Evolutionary conservation across 2,113 vertebrate genomes (phyloP).

Genomic region (Okapia johnstoni): DNA sequence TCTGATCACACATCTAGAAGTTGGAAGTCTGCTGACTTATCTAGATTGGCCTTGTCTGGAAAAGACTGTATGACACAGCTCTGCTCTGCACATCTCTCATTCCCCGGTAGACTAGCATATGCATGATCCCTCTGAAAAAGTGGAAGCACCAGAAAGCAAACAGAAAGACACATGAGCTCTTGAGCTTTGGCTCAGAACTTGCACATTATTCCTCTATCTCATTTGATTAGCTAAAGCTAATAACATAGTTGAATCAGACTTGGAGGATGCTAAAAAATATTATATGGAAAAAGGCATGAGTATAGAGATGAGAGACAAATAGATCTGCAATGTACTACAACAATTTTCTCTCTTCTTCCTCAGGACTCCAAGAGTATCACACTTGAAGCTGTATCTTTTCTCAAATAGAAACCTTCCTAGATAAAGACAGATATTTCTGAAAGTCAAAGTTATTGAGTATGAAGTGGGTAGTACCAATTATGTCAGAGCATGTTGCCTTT

Average conservation of each 20-base stretch:
- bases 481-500: not conserved
- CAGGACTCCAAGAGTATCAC: not conserved
- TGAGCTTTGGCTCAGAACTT: not conserved
- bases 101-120: not conserved
- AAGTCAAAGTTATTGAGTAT: not conserved
- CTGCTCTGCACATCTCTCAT: not conserved
- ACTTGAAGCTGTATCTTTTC: not conserved
- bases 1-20: not conserved
- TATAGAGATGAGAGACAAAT: not conserved
- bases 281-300: not conserved
- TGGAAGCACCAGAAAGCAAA: not conserved
- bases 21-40: not conserved
- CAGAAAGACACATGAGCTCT: not conserved
- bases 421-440: not conserved
- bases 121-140: not conserved
- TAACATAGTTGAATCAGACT: not conserved
- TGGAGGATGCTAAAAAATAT: not conserved
- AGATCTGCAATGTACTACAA: not conserved
- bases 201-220: not conserved
- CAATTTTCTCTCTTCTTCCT: not conserved
- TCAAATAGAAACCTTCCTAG: not conserved
- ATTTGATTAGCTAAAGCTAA: not conserved
- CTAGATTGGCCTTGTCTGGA: not conserved
- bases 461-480: not conserved
- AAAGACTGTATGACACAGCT: not conserved